These are phyloP conservation scores for Bombus superbus DNA, from an alignment of 1,140 invertebrate species.

Conservation along the genomic window DNA sequence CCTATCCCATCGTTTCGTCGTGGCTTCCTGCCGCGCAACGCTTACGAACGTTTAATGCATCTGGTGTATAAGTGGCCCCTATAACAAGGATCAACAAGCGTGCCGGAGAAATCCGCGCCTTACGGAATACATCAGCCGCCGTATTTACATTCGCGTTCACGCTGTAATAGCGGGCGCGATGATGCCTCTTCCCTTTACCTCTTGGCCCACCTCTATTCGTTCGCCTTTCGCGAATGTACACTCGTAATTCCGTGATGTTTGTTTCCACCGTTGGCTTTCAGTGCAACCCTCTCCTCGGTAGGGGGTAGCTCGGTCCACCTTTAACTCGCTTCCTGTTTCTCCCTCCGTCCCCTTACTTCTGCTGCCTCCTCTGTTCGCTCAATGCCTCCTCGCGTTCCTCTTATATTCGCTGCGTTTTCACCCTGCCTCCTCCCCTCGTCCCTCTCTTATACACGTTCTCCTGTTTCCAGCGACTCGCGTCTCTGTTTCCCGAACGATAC, in stretches of 20 bases:
- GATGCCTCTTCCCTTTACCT: conserved; percentile 44
- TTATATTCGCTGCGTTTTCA: background rate
- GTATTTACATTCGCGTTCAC: conserved; percentile 67
- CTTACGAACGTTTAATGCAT: conserved; percentile 57
- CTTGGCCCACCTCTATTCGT: conserved; percentile 21
- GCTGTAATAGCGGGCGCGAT: conserved; percentile 63
- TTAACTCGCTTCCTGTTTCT: conserved; percentile 17
- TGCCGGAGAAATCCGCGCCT: conserved; percentile 61
- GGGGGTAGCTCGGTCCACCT: conserved; percentile 33
- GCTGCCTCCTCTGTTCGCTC: background rate
- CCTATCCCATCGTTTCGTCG: background rate
- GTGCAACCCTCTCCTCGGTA: conserved; percentile 47
- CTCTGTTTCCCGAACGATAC: conserved; percentile 33
- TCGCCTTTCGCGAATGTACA: conserved; percentile 63
- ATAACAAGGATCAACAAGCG: conserved; percentile 67
- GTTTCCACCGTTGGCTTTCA: conserved; percentile 74
- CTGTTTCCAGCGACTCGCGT: background rate
- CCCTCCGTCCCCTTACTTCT: conserved; percentile 4
- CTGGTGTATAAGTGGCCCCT: conserved; percentile 52
- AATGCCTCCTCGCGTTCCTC: background rate
- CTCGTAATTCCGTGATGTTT: conserved; percentile 74
- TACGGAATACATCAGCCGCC: conserved; percentile 63
- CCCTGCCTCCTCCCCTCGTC: background rate
- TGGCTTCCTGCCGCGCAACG: conserved; percentile 32
- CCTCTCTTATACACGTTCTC: conserved; percentile 9